phyloP scores from a whole-genome alignment of 2,888 invertebrate species.

The Pogonocherus hispidulus region DNA sequence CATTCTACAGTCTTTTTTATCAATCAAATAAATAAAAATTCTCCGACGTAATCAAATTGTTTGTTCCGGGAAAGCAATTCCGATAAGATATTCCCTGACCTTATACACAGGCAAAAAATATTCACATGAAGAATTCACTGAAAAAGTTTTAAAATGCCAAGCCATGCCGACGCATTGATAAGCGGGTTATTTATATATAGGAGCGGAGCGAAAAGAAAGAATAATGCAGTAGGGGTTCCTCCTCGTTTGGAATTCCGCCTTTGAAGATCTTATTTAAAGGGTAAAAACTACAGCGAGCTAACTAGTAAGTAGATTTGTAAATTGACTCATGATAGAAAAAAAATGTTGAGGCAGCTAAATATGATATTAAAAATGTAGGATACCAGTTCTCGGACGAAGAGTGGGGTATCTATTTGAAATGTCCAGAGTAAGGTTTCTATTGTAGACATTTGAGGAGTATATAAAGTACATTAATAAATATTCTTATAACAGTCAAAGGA shows the following conservation, averaged over 20 bases:
- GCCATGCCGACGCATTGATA: constrained; percentile 6
- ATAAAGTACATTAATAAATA: too few relatives aligned
- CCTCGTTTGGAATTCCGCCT: not conserved
- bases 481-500: too few relatives aligned
- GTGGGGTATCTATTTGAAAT: too few relatives aligned
- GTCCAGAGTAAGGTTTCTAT: too few relatives aligned
- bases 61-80: not conserved
- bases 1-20: too few relatives aligned
- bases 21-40: not conserved
- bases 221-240: constrained; percentile 1
- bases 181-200: constrained; percentile 19
- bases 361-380: too few relatives aligned
- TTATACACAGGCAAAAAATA: not conserved
- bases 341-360: too few relatives aligned
- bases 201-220: constrained; percentile 1
- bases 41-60: not conserved
- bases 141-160: constrained; percentile 3
- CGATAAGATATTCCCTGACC: not conserved
- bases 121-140: not conserved
- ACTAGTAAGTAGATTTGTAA: too few relatives aligned
- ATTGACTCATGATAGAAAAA: too few relatives aligned
- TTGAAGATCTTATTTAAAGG: not conserved
- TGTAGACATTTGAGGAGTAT: too few relatives aligned
- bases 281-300: too few relatives aligned
- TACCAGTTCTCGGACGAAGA: too few relatives aligned